These are phyloP conservation scores for Bombus difficillimus DNA, from an alignment of 1,140 invertebrate species.

Conservation along the genomic window DNA sequence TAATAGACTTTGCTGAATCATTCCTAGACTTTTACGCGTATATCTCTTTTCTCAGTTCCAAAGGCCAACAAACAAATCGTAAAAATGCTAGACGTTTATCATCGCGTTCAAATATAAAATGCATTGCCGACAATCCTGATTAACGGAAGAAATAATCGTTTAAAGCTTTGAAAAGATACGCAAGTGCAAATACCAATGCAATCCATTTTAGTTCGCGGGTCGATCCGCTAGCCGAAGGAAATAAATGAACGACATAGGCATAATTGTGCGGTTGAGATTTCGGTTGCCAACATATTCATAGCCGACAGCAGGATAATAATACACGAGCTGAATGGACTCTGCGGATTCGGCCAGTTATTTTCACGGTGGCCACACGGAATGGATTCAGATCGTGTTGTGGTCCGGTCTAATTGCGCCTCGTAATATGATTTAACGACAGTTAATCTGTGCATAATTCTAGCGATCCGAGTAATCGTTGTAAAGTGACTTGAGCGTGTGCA, in stretches of 20 bases:
- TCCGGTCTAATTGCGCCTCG: slow-evolving; percentile 47
- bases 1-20: no score
- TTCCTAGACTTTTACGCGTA: no score
- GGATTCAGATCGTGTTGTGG: slow-evolving; percentile 57
- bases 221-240: slow-evolving; percentile 33
- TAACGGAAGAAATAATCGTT: not conserved
- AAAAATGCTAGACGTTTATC: not conserved
- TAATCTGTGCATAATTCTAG: slow-evolving; percentile 52
- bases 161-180: not conserved
- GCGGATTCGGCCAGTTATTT: slow-evolving; percentile 60
- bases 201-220: slow-evolving; percentile 7
- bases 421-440: slow-evolving; percentile 57
- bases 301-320: slow-evolving; percentile 58
- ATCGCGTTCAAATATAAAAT: not conserved
- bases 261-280: slow-evolving; percentile 54
- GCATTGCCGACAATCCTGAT: no score
- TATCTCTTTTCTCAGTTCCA: not conserved
- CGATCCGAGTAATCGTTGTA: not conserved
- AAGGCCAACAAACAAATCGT: not conserved
- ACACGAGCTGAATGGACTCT: slow-evolving; percentile 47
- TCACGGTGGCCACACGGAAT: slow-evolving; percentile 44
- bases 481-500: not conserved
- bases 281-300: slow-evolving; percentile 45
- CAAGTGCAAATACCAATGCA: not conserved
- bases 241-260: slow-evolving; percentile 62